These are phyloP conservation scores for Bradypus variegatus DNA, from an alignment of 2,797 vertebrate genomes.

Conservation along the genomic window DNA sequence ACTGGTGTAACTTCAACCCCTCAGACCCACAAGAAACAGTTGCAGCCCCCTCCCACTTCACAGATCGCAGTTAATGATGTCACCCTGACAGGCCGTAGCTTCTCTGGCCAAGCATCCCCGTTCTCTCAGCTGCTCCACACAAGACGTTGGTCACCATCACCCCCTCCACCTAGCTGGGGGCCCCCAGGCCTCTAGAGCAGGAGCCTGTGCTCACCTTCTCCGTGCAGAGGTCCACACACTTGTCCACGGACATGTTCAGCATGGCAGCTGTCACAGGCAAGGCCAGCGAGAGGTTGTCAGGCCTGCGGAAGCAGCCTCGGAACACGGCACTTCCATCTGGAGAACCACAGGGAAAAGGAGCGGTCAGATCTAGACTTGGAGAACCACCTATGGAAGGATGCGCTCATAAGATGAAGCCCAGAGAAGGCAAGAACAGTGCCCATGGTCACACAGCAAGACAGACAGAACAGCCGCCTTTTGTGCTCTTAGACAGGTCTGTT, in stretches of 20 bases:
- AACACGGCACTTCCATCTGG: slow-evolving; percentile 95
- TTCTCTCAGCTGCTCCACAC: not conserved
- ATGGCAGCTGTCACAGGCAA: slow-evolving; percentile 82
- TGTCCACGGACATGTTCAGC: slow-evolving; percentile 96
- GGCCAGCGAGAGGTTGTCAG: slow-evolving; percentile 86
- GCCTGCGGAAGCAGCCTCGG: slow-evolving; percentile 90
- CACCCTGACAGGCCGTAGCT: fast-evolving
- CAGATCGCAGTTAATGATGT: fast-evolving
- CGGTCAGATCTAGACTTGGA: not conserved
- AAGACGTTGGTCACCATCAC: fast-evolving
- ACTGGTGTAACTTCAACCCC: not conserved
- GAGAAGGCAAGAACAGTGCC: not conserved
- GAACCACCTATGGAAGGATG: not conserved
- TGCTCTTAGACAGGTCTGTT: not conserved
- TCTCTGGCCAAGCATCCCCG: not conserved
- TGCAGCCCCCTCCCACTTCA: not conserved
- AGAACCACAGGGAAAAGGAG: not conserved
- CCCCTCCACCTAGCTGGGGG: fast-evolving
- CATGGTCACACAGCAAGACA: not conserved
- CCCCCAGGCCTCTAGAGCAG: fast-evolving
- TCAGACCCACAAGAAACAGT: fast-evolving
- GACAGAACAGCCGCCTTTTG: not conserved
- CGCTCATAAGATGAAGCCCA: not conserved
- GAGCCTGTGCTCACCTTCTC: slow-evolving; percentile 79
- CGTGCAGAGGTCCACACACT: slow-evolving; percentile 94